Percentiles rank a stretch among this genome's conserved stretches.
phyloP scores from a whole-genome alignment of 92 coral and sea anemone species.

The Hydrozoanthus gracilis region DNA sequence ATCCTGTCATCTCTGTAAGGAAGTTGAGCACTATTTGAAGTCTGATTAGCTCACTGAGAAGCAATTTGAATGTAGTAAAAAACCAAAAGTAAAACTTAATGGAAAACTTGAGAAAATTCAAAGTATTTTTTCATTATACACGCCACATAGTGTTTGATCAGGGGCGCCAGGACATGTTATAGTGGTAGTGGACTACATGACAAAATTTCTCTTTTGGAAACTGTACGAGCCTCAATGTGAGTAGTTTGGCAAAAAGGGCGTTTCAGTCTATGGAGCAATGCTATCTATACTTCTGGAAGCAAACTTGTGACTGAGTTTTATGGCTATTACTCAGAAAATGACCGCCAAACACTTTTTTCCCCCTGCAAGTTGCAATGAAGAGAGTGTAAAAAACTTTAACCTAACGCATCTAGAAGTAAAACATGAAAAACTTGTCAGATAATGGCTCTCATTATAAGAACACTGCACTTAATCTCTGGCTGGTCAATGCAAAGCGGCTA shows the following conservation, averaged over 20 bases:
- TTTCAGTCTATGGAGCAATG: conserved; percentile 57
- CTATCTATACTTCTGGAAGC: conserved; percentile 40
- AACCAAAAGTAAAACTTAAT: no score
- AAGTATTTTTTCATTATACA: no score
- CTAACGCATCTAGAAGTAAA: conserved; percentile 25
- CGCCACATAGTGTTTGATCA: no score
- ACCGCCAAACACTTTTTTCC: conserved; percentile 36
- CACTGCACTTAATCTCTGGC: conserved; percentile 48
- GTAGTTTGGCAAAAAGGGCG: conserved; percentile 45
- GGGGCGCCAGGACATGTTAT: no score
- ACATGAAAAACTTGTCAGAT: conserved; percentile 59
- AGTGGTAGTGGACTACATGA: no score
- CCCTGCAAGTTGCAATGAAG: conserved; percentile 54
- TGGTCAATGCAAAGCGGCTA: background rate
- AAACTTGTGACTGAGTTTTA: conserved; percentile 40
- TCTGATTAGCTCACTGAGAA: no score
- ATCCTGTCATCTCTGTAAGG: no score
- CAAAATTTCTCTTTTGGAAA: no score
- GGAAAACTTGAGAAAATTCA: no score
- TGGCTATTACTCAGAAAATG: conserved; percentile 44
- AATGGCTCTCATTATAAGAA: conserved; percentile 73
- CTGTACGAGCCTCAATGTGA: no score
- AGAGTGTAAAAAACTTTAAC: conserved; percentile 42
- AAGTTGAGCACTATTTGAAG: no score
- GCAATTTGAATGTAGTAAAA: no score